Conservation (phyloP, 1,140 invertebrate genomes). For the Cydia amplana region DNA sequence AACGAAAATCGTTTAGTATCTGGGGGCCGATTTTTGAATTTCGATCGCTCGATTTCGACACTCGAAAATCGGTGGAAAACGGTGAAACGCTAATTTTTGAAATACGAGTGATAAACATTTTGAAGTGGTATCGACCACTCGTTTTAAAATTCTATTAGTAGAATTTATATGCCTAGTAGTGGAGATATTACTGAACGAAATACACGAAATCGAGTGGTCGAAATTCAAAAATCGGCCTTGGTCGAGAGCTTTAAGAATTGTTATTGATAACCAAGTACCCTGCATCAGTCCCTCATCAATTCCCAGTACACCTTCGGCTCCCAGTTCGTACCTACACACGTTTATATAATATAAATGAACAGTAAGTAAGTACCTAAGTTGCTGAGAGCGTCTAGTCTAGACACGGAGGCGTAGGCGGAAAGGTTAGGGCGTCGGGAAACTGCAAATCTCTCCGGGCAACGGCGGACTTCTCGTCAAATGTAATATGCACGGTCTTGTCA, state of each 20-base stretch:
- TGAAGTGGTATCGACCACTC: no score
- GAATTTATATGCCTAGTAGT: no score
- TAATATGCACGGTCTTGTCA: not conserved
- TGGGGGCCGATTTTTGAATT: no score
- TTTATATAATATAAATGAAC: not conserved
- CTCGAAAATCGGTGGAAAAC: no score
- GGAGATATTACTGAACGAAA: no score
- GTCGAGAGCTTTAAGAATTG: not conserved
- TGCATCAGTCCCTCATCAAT: not conserved
- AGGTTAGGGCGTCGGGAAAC: constrained; percentile 41
- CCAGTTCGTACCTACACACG: not conserved
- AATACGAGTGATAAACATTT: no score
- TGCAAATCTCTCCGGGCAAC: constrained; percentile 22
- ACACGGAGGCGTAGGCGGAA: constrained; percentile 58
- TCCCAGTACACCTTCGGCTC: not conserved
- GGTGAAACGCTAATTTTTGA: no score
- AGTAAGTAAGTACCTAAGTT: constrained; percentile 15
- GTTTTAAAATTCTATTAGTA: no score
- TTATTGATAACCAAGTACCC: not conserved
- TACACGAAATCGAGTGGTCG: no score
- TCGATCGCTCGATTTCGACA: no score
- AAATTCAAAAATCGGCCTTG: no score
- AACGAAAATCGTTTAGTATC: no score
- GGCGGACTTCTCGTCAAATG: constrained; percentile 6
- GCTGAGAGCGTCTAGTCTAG: constrained; percentile 50